These are phyloP conservation scores for Xylota sylvarum DNA, from an alignment of 2,888 invertebrate genomes.

Conservation along the genomic window DNA sequence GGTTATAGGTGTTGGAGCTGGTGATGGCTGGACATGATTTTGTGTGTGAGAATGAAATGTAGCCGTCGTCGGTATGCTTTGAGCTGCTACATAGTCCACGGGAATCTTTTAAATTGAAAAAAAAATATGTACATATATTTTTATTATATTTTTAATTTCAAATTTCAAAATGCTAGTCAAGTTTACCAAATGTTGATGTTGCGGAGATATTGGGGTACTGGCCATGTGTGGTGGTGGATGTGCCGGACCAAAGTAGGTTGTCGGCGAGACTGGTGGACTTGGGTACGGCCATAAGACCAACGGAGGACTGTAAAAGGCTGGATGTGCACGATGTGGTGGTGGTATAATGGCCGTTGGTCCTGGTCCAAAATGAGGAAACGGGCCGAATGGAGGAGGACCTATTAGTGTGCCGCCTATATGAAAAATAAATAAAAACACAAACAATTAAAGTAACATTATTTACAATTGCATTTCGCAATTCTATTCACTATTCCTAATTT, in stretches of 20 bases:
- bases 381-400: conserved; percentile 84
- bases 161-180: background rate
- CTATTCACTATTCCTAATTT: conserved; percentile 4
- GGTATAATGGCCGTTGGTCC: conserved; percentile 87
- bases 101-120: conserved; percentile 35
- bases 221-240: conserved; percentile 82
- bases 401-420: conserved; percentile 87
- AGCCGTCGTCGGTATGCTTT: conserved; percentile 40
- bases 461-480: conserved; percentile 15
- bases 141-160: background rate
- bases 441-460: conserved; percentile 20
- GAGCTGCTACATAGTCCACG: conserved; percentile 62
- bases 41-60: conserved; percentile 53
- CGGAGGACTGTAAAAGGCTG: conserved; percentile 87
- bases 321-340: conserved; percentile 86
- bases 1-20: conserved; percentile 27
- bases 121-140: background rate
- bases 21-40: conserved; percentile 49
- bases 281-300: conserved; percentile 97
- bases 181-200: conserved; percentile 82
- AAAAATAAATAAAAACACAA: conserved; percentile 31
- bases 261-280: conserved; percentile 96
- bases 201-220: conserved; percentile 75
- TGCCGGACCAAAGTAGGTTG: conserved; percentile 92
- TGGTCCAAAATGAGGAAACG: conserved; percentile 85